Base-by-base conservation (phyloP, 2,113 vertebrate genomes). In the Colaptes auratus region DNA sequence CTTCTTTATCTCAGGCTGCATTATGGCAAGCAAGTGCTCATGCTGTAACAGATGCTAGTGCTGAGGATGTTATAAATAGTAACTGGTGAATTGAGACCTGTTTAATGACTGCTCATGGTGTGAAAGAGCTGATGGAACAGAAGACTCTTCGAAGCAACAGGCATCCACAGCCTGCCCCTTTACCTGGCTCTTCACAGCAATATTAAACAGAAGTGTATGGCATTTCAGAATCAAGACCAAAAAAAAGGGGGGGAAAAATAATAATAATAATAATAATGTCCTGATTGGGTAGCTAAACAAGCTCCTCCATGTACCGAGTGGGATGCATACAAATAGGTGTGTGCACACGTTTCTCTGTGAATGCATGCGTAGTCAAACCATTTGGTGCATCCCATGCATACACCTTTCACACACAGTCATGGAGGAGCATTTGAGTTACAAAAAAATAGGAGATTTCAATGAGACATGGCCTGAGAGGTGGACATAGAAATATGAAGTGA, bases 231-330 rank as follows among this genome's bases (percentile, higher is more conserved):
- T 5, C 7, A 61, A 80, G 35, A 33, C 55, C 53, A 25, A 72
- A 66, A 19, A 0, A 0, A 3, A 48, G 53, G n/a, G n/a, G n/a
- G n/a, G n/a, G n/a, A n/a, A n/a, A n/a, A n/a, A n/a, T n/a, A n/a
- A n/a, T n/a, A n/a, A n/a, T n/a, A n/a, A n/a, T n/a, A n/a, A 12
- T 55, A n/a, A 27, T n/a, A 56, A 52, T 9, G 6, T 77, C 53
- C 33, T 82, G 31, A 33, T 60, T 82, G 33, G 27, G 25, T 80
- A 46, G 20, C 35, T 48, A 12, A 86, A 79, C 33, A 73, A 4
- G 14, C 6, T 73, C 24, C 21, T 59, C 35, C 0, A 0, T 48
- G 30, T 69, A 53, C 15, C 2, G 4, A 2, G 5, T 36, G n/a
- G 15, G 17, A 25, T 39, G 18, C 12, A 19, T 39, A 44, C 8